Conservation (phyloP, 1,140 invertebrate species). For the Coelopa frigida region DNA sequence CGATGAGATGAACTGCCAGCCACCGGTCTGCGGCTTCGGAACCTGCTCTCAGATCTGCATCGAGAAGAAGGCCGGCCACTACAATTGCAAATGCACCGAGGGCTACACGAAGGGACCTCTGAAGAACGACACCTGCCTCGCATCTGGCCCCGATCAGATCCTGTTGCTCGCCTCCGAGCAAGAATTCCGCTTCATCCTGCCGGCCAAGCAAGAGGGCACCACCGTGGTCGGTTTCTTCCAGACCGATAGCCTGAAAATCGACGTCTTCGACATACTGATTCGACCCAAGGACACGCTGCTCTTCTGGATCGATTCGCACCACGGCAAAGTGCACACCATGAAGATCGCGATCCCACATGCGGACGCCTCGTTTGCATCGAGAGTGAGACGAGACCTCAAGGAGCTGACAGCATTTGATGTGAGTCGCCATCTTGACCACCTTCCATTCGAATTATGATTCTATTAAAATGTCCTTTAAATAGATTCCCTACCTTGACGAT, state of each 20-base stretch:
- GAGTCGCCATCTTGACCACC: conserved; percentile 11
- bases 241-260: conserved; percentile 46
- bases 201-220: conserved; percentile 52
- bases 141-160: conserved; percentile 49
- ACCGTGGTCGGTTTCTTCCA: conserved; percentile 40
- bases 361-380: conserved; percentile 16
- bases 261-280: conserved; percentile 51
- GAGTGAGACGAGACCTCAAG: conserved; percentile 34
- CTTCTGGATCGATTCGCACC: conserved; percentile 52
- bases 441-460: not conserved
- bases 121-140: conserved; percentile 51
- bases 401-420: conserved; percentile 40
- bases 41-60: conserved; percentile 69
- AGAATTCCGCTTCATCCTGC: conserved; percentile 55
- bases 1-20: conserved; percentile 59
- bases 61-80: conserved; percentile 54
- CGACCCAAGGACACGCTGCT: conserved; percentile 43
- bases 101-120: conserved; percentile 52
- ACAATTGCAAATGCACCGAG: conserved; percentile 60
- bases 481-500: conserved; percentile 42
- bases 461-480: not conserved
- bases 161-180: conserved; percentile 58
- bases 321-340: conserved; percentile 45
- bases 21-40: conserved; percentile 65
- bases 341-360: conserved; percentile 38